Evolutionary conservation across 2,888 invertebrate species (phyloP).

Genomic region (Rotaria sp.): DNA sequence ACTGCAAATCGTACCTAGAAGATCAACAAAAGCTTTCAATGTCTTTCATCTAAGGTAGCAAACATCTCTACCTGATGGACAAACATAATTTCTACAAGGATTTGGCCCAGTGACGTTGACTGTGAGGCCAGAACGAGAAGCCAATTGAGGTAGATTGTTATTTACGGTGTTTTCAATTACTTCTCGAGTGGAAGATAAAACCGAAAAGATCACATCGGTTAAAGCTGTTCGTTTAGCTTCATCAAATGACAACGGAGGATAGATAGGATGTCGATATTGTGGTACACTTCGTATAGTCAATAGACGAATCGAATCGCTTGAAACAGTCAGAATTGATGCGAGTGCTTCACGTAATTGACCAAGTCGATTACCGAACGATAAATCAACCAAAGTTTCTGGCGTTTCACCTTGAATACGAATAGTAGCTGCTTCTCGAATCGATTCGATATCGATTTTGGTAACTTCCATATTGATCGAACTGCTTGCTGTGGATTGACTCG

Average conservation of each 20-base stretch:
- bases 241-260: neutral
- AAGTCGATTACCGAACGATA: neutral
- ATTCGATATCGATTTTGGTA: neutral
- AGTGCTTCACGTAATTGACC: neutral
- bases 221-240: neutral
- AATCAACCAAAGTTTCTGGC: neutral
- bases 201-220: neutral
- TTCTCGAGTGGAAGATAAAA: neutral
- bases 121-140: neutral
- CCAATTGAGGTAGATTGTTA: neutral
- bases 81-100: neutral
- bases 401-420: constrained; percentile 10
- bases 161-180: neutral
- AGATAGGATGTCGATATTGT: neutral
- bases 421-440: neutral
- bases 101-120: neutral
- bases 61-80: neutral
- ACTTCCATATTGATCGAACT: neutral
- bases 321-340: neutral
- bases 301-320: neutral
- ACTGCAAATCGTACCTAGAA: neutral
- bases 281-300: neutral
- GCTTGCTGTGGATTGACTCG: neutral
- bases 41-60: no score
- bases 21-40: no score